phyloP scores from a whole-genome alignment of 1,140 invertebrate species.

The Aporrectodea caliginosa region DNA sequence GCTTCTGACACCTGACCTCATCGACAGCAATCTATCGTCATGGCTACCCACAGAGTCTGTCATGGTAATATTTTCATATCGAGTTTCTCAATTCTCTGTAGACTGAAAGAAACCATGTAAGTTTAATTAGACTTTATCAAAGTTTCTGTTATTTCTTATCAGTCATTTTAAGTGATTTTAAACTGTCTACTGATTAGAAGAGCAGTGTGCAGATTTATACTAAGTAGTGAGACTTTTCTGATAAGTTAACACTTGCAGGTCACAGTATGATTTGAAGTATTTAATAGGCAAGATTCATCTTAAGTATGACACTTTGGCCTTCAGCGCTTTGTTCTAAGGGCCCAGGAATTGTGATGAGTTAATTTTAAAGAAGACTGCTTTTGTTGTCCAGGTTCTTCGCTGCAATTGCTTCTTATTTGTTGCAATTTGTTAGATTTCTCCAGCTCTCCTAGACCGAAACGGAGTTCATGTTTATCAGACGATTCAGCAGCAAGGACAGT shows the following conservation, averaged over 20 bases:
- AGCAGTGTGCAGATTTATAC: no score
- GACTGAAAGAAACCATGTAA: no score
- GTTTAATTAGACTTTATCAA: no score
- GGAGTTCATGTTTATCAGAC: constrained; percentile 73
- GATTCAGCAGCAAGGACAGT: constrained; percentile 83
- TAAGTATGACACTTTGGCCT: neutral
- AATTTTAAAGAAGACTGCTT: neutral
- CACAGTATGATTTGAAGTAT: neutral
- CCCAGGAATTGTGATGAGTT: neutral
- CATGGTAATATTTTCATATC: constrained; percentile 68
- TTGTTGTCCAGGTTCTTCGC: neutral
- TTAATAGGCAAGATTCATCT: neutral
- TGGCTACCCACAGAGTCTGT: constrained; percentile 90
- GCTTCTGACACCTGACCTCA: constrained; percentile 70
- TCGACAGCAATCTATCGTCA: constrained; percentile 66
- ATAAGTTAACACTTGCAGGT: no score
- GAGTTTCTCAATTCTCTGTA: no score
- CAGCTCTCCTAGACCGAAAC: constrained; percentile 69
- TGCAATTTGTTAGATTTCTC: constrained; percentile 63
- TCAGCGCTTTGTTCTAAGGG: neutral
- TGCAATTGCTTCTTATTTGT: neutral
- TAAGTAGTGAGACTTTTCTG: no score
- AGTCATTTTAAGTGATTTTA: no score
- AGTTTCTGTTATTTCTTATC: no score
- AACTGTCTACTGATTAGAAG: no score